A percentile compares a stretch with the other conserved stretches of the same genome.
Conservation (phyloP, 2,888 invertebrate species). For the Lasioglossum lativentre region DNA sequence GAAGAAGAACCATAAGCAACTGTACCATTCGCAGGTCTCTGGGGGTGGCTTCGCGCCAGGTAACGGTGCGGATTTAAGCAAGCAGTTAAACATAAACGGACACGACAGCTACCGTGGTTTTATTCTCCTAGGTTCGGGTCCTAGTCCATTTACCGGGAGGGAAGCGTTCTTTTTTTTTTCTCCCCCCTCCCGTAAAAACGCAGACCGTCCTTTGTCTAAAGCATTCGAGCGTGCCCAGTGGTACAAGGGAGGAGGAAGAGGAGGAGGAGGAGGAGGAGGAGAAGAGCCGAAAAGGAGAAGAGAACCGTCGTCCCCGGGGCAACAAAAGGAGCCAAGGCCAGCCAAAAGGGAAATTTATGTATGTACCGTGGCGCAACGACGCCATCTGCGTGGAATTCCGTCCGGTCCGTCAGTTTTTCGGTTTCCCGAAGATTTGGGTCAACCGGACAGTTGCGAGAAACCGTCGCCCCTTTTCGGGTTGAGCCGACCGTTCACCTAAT, state of each 20-base stretch:
- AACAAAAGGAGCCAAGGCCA: conserved; percentile 68
- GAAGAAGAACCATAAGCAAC: neutral
- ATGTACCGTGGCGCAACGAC: conserved; percentile 71
- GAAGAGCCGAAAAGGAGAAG: neutral
- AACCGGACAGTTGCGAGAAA: conserved; percentile 75
- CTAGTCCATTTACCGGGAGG: conserved; percentile 42
- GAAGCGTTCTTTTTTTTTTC: conserved; percentile 26
- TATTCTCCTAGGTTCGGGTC: conserved; percentile 32
- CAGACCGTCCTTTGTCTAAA: conserved; percentile 61
- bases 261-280: conserved; percentile 16
- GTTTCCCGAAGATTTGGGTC: conserved; percentile 75
- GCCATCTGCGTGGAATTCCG: conserved; percentile 78
- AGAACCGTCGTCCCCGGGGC: conserved; percentile 22
- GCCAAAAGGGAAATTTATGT: conserved; percentile 77
- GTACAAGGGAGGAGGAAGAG: conserved; percentile 34
- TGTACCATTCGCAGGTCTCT: neutral
- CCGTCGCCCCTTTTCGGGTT: conserved; percentile 64
- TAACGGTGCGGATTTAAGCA: conserved; percentile 30
- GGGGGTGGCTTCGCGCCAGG: neutral
- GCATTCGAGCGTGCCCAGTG: conserved; percentile 53
- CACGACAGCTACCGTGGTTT: conserved; percentile 56
- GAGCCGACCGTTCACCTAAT: conserved; percentile 73
- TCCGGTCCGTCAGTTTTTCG: conserved; percentile 72
- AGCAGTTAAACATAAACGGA: conserved; percentile 54
- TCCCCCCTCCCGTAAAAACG: conserved; percentile 24